Base-by-base conservation (phyloP, 1,140 invertebrate species). In the Drosophila kepulauana region DNA sequence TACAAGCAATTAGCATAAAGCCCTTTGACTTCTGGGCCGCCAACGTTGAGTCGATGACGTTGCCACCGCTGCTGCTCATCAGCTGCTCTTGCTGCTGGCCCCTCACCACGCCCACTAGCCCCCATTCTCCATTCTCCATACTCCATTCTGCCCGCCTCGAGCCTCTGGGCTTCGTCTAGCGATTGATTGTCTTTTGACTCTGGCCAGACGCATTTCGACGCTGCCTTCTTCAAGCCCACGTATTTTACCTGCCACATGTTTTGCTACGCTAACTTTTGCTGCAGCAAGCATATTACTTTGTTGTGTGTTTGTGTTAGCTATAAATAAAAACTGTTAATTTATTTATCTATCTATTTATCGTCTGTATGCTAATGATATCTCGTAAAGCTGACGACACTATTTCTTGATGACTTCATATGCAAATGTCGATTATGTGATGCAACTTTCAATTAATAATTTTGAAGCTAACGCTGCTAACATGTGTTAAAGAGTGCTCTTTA, bases 1-100 rank as follows among this genome's bases (percentile, higher is more conserved):
- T 75, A 73, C 65, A 79, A 48, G 45, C 84, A 88, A 88, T 87
- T 88, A 82, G 74, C 80, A 87, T 87, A 78, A 71, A 82, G 79
- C 71, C 73, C 84, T 88, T 75, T 88, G 84, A 88, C 84, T 74
- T 71, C 58, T 63, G 49, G 38, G 38, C 70, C 75, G 69, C 41
- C 62, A 62, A 56, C 81, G 49, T 61, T 38, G 6, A 66, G 59
- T 72, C 59, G 57, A 69, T 69, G 58, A 46, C 56, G 73, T 65
- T 15, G 68, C 54, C 49, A 8, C 30, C 30, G 30, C 30, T 64
- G 48, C 49, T 25, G 35, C 49, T 65, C 59, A 49, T 41, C 61
- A 46, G 66, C 46, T 30, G 35, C 52, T 54, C 64, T 58, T 41
- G 52, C n/a, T 25, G 48, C 20, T 25, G 20, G 20, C 20, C 20